A percentile compares a stretch with the other conserved stretches of the same genome.
Evolutionary conservation across 2,797 vertebrate genomes (phyloP).

Genomic region (Pampus argenteus): DNA sequence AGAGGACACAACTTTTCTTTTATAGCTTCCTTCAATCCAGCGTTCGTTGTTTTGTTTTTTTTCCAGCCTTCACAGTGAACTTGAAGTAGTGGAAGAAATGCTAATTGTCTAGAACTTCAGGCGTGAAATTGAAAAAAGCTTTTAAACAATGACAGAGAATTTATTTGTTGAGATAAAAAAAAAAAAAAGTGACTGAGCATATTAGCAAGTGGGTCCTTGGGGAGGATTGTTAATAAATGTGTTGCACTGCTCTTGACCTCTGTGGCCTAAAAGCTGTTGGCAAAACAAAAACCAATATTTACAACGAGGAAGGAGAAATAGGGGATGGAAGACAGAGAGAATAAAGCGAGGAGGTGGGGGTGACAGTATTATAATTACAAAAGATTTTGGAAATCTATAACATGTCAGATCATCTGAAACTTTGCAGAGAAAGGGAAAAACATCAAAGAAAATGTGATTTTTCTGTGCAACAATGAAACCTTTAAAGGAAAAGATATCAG

Average conservation of each 20-base stretch:
- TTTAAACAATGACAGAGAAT: constrained; percentile 69
- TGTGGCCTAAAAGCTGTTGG: constrained; percentile 36
- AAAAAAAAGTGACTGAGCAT: constrained; percentile 53
- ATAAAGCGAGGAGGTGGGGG: background rate
- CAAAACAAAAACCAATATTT: constrained; percentile 41
- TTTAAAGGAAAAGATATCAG: background rate
- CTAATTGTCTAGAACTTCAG: constrained; percentile 69
- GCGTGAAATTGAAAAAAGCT: constrained; percentile 73
- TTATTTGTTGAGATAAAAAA: constrained; percentile 67
- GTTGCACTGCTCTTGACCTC: constrained; percentile 63
- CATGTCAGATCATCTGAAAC: background rate
- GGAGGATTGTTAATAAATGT: constrained; percentile 59
- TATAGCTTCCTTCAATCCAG: constrained; percentile 18
- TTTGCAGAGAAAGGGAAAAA: background rate
- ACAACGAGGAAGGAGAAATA: background rate
- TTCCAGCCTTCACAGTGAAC: constrained; percentile 27
- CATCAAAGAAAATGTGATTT: background rate
- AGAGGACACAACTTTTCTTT: constrained; percentile 10
- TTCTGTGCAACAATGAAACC: background rate
- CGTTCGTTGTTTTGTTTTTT: constrained; percentile 40
- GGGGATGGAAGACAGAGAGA: background rate
- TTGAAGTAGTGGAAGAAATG: constrained; percentile 60
- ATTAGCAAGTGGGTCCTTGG: constrained; percentile 45
- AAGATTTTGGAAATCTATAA: background rate
- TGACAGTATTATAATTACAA: background rate